These are phyloP conservation scores for Papilio demoleus DNA, from an alignment of 2,888 invertebrate genomes.

Conservation along the genomic window DNA sequence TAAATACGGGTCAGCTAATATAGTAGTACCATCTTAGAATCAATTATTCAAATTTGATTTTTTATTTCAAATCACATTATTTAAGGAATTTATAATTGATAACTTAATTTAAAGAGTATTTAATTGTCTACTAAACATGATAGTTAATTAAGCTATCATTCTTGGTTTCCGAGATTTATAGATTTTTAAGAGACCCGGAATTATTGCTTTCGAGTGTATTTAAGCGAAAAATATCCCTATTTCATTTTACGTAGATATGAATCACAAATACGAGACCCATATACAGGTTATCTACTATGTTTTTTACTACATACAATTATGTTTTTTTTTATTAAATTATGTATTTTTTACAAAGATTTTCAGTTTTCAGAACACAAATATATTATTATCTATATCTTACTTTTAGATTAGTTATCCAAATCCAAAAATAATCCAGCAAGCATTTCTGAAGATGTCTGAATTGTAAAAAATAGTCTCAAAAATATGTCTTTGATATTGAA, in stretches of 20 bases:
- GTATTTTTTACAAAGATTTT: not conserved
- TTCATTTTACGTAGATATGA: no score
- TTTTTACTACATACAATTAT: not conserved
- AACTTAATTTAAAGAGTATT: no score
- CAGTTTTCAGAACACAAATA: not conserved
- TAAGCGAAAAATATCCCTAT: no score
- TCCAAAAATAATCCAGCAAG: not conserved
- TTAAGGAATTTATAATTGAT: no score
- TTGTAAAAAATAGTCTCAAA: slow-evolving; percentile 39
- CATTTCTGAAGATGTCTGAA: not conserved
- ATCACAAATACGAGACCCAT: not conserved
- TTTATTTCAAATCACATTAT: not conserved
- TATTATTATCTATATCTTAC: not conserved
- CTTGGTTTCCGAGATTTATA: no score
- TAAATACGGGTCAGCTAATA: no score
- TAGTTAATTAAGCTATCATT: no score
- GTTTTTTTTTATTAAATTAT: not conserved
- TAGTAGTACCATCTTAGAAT: no score
- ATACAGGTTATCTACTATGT: not conserved
- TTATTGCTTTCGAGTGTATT: no score
- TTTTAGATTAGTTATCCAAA: not conserved
- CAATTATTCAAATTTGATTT: no score
- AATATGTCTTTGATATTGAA: slow-evolving; percentile 25
- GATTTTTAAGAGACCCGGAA: no score
- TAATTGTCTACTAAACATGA: no score